phyloP scores from a whole-genome alignment of 2,797 vertebrate species.

The Enteromius mattozi region DNA sequence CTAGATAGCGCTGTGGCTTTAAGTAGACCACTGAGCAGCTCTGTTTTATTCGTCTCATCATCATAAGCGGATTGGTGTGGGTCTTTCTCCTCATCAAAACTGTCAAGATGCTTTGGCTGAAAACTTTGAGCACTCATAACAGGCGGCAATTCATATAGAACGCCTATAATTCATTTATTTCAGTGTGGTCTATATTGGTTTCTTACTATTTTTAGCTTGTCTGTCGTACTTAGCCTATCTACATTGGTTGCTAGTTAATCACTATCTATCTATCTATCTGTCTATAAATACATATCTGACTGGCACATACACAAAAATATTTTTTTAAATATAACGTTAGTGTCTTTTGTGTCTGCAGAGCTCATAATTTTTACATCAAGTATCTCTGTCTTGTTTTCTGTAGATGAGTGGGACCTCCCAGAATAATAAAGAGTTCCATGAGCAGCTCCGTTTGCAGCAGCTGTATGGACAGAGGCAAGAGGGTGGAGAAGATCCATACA shows the following conservation, averaged over 20 bases:
- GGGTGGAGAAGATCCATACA: constrained; percentile 73
- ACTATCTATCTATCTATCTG: too few relatives aligned
- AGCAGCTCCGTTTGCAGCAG: constrained; percentile 92
- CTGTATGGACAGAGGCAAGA: constrained; percentile 75
- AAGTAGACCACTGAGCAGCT: too few relatives aligned
- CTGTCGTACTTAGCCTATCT: background rate
- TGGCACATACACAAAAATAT: too few relatives aligned
- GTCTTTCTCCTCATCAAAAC: background rate
- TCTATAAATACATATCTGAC: too few relatives aligned
- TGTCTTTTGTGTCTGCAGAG: background rate
- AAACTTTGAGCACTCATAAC: background rate
- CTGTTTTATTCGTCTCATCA: background rate
- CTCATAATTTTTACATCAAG: background rate
- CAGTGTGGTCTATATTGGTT: background rate
- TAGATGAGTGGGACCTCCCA: constrained; percentile 80
- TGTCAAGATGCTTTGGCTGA: background rate
- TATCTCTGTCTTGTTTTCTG: background rate
- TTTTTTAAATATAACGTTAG: background rate
- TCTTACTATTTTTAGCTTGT: background rate
- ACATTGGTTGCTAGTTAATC: too few relatives aligned
- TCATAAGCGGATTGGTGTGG: background rate
- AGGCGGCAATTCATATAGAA: background rate
- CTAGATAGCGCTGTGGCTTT: background rate
- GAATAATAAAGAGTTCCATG: constrained; percentile 86
- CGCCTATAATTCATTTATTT: background rate